Percentiles rank a stretch among this genome's conserved stretches.
Conservation (phyloP, 2,797 vertebrate species). For the Rhyacichthys aspro region DNA sequence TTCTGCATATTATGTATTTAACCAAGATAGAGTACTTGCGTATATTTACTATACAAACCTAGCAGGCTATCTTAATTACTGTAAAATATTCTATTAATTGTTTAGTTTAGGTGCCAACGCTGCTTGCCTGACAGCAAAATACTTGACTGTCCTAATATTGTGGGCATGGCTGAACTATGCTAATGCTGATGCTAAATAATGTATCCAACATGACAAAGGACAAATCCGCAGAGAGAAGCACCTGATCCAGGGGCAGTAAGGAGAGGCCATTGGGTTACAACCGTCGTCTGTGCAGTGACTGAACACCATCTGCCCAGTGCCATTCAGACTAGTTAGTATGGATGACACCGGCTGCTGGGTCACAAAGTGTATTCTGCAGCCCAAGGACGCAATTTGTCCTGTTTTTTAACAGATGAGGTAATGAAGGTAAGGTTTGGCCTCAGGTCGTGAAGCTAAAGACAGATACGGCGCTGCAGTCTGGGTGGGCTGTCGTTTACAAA, state of each 20-base stretch:
- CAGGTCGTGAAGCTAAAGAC: conserved; percentile 18
- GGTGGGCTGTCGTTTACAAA: conserved; percentile 1
- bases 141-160: too few relatives aligned
- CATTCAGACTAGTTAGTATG: conserved; percentile 50
- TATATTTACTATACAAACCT: too few relatives aligned
- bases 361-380: conserved; percentile 32
- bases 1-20: too few relatives aligned
- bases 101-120: too few relatives aligned
- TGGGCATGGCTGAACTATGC: too few relatives aligned
- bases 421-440: conserved; percentile 39
- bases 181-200: conserved; percentile 8
- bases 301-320: conserved; percentile 51
- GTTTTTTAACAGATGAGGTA: conserved; percentile 29
- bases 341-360: conserved; percentile 40
- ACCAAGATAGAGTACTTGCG: too few relatives aligned
- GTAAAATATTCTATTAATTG: too few relatives aligned
- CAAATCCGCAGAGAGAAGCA: conserved; percentile 5
- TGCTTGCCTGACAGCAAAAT: too few relatives aligned
- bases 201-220: conserved; percentile 11
- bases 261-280: conserved; percentile 14
- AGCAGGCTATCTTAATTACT: too few relatives aligned
- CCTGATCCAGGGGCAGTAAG: conserved; percentile 14
- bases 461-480: conserved; percentile 1
- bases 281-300: conserved; percentile 12
- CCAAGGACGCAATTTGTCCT: conserved; percentile 28